phyloP scores from a whole-genome alignment of 2,797 vertebrate genomes.

The Remorina albescens region DNA sequence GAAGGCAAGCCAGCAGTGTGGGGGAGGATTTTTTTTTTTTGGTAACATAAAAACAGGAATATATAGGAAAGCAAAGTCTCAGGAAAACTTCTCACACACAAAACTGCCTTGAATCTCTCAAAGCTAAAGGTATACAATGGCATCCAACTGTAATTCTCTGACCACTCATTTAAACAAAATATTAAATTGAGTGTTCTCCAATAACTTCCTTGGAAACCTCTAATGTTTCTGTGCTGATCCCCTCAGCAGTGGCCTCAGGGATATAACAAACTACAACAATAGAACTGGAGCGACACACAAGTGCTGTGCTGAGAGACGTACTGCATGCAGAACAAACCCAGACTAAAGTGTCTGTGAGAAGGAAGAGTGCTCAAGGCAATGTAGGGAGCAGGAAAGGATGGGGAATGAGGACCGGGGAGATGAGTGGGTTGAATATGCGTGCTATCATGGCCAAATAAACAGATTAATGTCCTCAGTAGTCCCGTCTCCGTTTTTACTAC shows the following conservation, averaged over 20 bases:
- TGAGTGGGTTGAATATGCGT: conserved; percentile 53
- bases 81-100: conserved; percentile 25
- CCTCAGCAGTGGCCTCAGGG: conserved; percentile 29
- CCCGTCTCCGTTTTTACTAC: conserved; percentile 34
- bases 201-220: conserved; percentile 32
- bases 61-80: conserved; percentile 5
- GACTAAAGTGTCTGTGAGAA: conserved; percentile 60
- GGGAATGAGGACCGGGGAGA: not conserved
- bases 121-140: not conserved
- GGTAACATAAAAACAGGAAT: conserved; percentile 4
- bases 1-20: conserved; percentile 11
- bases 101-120: conserved; percentile 25
- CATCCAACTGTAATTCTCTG: not conserved
- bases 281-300: conserved; percentile 31
- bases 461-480: conserved; percentile 54
- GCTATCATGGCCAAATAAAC: conserved; percentile 57
- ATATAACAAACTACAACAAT: conserved; percentile 23
- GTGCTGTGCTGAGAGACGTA: conserved; percentile 26
- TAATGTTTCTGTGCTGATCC: conserved; percentile 15
- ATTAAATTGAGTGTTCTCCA: conserved; percentile 31
- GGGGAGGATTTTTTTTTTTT: conserved; percentile 11
- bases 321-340: conserved; percentile 46
- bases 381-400: conserved; percentile 21
- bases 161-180: conserved; percentile 23
- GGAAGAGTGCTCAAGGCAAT: conserved; percentile 50